phyloP scores from a whole-genome alignment of 2,113 vertebrate genomes.

The Dunckerocampus dactyliophorus region DNA sequence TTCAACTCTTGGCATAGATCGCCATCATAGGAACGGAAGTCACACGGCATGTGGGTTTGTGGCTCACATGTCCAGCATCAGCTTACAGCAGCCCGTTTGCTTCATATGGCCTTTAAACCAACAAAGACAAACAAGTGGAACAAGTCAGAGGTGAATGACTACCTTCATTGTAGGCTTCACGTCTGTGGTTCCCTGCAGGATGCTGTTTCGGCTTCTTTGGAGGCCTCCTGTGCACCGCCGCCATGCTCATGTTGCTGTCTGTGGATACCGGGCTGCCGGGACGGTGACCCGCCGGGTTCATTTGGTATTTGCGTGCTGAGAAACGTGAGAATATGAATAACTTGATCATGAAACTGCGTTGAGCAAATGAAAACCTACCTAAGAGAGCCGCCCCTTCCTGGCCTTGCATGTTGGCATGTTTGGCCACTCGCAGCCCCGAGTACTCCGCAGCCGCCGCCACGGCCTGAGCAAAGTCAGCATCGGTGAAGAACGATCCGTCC shows the following conservation, averaged over 20 bases:
- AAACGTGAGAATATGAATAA: conserved; percentile 3
- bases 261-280: conserved; percentile 94
- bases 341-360: background rate
- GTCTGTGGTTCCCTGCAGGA: conserved; percentile 83
- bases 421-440: conserved; percentile 86
- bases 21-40: too few species aligned
- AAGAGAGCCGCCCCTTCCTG: conserved; percentile 56
- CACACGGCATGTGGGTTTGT: too few species aligned
- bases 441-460: conserved; percentile 94
- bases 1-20: too few species aligned
- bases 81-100: too few species aligned
- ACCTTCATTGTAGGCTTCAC: conserved; percentile 93
- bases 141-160: background rate
- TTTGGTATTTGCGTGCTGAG: conserved; percentile 89
- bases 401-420: conserved; percentile 73
- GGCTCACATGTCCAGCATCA: too few species aligned
- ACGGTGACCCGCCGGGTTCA: conserved; percentile 81
- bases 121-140: too few species aligned
- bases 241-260: conserved; percentile 94
- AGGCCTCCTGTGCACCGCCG: conserved; percentile 89
- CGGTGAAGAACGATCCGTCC: conserved; percentile 96
- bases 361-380: conserved; percentile 30
- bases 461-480: conserved; percentile 97
- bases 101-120: too few species aligned
- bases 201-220: conserved; percentile 94